phyloP scores from a whole-genome alignment of 35 echinoderm and acorn worm species.

The Eucidaris tribuloides region DNA sequence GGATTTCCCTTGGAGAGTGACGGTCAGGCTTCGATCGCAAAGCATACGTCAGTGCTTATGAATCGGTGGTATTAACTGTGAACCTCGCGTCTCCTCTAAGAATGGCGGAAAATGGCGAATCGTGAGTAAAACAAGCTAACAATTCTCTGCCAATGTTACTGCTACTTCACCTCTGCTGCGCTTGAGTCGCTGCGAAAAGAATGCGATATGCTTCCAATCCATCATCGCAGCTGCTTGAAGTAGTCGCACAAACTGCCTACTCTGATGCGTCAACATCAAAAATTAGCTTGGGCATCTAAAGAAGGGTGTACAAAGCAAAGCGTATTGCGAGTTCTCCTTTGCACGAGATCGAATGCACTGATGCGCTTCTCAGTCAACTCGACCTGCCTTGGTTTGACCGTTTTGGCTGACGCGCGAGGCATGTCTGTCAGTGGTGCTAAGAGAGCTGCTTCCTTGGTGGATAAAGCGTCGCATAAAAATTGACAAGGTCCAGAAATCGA shows the following conservation, averaged over 20 bases:
- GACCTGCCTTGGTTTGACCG: too few relatives aligned
- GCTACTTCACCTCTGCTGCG: conserved; percentile 41
- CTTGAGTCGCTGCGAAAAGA: conserved; percentile 37
- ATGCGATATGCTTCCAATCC: conserved; percentile 31
- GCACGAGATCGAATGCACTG: too few relatives aligned
- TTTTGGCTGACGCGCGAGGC: too few relatives aligned
- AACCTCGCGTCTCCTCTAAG: conserved; percentile 47
- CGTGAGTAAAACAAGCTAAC: conserved; percentile 36
- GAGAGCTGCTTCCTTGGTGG: too few relatives aligned
- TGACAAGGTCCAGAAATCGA: too few relatives aligned
- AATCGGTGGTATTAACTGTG: not conserved
- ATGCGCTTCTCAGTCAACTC: too few relatives aligned
- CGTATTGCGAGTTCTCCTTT: too few relatives aligned
- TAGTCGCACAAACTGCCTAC: conserved; percentile 16
- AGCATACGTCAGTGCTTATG: conserved; percentile 25
- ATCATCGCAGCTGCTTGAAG: not conserved
- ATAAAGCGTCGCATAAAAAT: too few relatives aligned
- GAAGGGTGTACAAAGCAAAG: too few relatives aligned
- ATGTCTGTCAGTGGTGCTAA: too few relatives aligned
- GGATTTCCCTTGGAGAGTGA: conserved; percentile 47
- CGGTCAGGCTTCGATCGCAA: conserved; percentile 15
- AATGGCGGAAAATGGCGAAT: conserved; percentile 39
- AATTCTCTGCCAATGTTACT: conserved; percentile 54
- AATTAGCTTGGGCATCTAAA: too few relatives aligned
- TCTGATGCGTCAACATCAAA: conserved; percentile 47